Evolutionary conservation across 2,797 vertebrate species (phyloP).

Genomic region (Carcharodon carcharias): DNA sequence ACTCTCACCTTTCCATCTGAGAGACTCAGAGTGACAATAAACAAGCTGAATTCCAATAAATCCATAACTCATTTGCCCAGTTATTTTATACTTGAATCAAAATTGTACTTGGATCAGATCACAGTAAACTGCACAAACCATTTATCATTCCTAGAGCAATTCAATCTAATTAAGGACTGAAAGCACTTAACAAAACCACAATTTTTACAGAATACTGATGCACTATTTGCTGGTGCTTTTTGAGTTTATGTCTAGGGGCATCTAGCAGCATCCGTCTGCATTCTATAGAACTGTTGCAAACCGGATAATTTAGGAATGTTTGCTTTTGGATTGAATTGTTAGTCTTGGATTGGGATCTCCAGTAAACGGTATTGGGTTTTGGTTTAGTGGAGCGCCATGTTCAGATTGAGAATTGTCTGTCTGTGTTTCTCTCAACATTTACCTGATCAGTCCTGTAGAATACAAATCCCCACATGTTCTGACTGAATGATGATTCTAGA

Average conservation of each 20-base stretch:
- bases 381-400: background rate
- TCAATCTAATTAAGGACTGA: background rate
- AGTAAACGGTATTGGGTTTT: background rate
- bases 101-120: background rate
- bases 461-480: background rate
- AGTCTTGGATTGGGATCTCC: background rate
- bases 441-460: background rate
- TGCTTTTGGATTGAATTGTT: background rate
- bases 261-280: background rate
- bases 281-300: background rate
- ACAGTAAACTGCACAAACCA: background rate
- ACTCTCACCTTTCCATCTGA: background rate
- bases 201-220: background rate
- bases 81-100: conserved; percentile 15
- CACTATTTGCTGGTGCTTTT: background rate
- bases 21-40: background rate
- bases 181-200: background rate
- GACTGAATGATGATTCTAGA: background rate
- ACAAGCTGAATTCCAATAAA: background rate
- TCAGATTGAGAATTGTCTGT: background rate
- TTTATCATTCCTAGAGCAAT: background rate
- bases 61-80: conserved; percentile 2
- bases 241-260: background rate
- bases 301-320: background rate
- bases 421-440: background rate